Conservation (phyloP, 2,797 vertebrate species). For the Tamandua tetradactyla region DNA sequence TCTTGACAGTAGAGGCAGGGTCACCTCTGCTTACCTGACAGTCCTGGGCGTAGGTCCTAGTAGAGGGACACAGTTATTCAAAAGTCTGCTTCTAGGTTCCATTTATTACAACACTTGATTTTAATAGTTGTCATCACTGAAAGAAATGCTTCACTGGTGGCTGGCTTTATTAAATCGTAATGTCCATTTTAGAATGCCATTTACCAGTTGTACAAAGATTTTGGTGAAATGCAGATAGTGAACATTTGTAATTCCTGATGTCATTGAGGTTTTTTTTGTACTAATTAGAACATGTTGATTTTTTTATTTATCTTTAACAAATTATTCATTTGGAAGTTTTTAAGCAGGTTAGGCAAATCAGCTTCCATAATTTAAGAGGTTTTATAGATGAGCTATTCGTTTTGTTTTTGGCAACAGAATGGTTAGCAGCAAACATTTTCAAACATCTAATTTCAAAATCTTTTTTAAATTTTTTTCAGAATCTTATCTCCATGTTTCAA, state of each 20-base stretch:
- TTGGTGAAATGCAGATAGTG: not conserved
- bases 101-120: not conserved
- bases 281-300: not conserved
- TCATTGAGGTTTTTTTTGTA: not conserved
- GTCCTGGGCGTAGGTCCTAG: not conserved
- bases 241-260: not conserved
- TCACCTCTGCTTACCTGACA: fast-evolving
- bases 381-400: not conserved
- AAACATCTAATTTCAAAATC: not conserved
- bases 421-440: not conserved
- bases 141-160: not conserved
- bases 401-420: not conserved
- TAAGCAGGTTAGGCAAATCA: not conserved
- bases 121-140: not conserved
- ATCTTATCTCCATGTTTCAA: not conserved
- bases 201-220: not conserved
- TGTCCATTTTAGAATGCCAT: not conserved
- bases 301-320: not conserved
- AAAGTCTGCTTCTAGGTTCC: not conserved
- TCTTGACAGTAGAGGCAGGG: not conserved
- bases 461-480: too few species aligned
- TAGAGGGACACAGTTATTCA: not conserved
- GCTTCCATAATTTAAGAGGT: not conserved
- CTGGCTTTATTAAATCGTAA: not conserved
- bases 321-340: not conserved